Evolutionary conservation across 2,113 vertebrate species (phyloP).

Genomic region (Cyphotilapia sp.): DNA sequence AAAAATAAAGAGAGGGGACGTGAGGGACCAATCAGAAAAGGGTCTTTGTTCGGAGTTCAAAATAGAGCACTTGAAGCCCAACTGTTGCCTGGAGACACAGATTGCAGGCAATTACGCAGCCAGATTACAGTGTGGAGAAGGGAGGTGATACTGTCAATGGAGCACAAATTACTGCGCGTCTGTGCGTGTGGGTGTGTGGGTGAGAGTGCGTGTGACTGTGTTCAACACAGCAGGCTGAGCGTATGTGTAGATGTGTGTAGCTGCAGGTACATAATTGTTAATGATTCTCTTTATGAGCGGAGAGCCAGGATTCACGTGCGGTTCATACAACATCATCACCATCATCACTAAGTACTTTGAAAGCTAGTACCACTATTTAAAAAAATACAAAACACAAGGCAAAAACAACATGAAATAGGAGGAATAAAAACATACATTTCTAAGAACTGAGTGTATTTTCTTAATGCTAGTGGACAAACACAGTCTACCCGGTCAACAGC

Average conservation of each 20-base stretch:
- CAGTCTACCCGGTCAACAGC: neutral
- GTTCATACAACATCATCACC: neutral
- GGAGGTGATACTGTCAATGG: constrained; percentile 48
- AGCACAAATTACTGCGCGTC: constrained; percentile 11
- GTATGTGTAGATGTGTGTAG: neutral
- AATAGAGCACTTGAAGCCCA: constrained; percentile 51
- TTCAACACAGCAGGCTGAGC: neutral
- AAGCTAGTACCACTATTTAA: neutral
- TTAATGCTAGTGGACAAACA: neutral
- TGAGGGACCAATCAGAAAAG: constrained; percentile 37
- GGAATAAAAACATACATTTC: neutral
- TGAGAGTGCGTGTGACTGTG: neutral
- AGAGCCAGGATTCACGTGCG: neutral
- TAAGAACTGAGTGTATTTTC: neutral
- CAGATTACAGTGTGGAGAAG: constrained; percentile 51
- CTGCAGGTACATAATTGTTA: neutral
- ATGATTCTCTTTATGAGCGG: neutral
- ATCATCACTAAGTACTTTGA: neutral
- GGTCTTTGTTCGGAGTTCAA: constrained; percentile 45
- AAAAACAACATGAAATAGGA: neutral
- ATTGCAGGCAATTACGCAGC: constrained; percentile 58
- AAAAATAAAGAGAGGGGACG: neutral
- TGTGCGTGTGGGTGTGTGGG: neutral
- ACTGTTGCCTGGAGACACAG: constrained; percentile 66
- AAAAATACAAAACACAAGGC: neutral